A percentile compares a stretch with the other conserved stretches of the same genome.
phyloP scores from a whole-genome alignment of 2,888 invertebrate genomes.

The Sicus ferrugineus region DNA sequence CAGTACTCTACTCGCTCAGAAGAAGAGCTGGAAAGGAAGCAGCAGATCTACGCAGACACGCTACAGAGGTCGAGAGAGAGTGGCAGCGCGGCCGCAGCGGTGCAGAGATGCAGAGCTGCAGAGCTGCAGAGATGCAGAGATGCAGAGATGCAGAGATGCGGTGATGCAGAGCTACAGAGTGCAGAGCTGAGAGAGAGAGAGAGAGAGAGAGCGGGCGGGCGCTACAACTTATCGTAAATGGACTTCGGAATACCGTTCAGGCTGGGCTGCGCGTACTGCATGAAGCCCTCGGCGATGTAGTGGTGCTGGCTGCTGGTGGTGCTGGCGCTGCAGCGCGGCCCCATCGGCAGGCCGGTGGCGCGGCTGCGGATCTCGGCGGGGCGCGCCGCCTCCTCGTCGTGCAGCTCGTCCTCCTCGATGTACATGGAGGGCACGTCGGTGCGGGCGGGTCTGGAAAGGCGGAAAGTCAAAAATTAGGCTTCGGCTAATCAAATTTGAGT shows the following conservation, averaged over 20 bases:
- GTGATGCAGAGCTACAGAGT: background rate
- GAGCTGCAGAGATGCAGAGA: background rate
- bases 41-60: background rate
- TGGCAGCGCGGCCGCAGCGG: background rate
- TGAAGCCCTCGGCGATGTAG: slow-evolving; percentile 65
- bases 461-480: background rate
- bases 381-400: slow-evolving; percentile 59
- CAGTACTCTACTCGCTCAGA: too few species aligned
- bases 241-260: slow-evolving; percentile 65
- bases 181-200: background rate
- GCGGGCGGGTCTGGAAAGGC: slow-evolving; percentile 60
- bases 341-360: slow-evolving; percentile 47
- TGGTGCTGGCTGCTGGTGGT: slow-evolving; percentile 58
- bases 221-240: slow-evolving; percentile 61
- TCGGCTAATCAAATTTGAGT: background rate
- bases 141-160: background rate
- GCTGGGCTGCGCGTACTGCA: slow-evolving; percentile 65
- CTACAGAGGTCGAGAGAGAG: background rate
- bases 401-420: slow-evolving; percentile 64
- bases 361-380: slow-evolving; percentile 57
- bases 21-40: too few species aligned
- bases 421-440: slow-evolving; percentile 66
- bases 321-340: slow-evolving; percentile 47
- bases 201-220: slow-evolving; percentile 13
- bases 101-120: background rate